phyloP scores from a whole-genome alignment of 2,797 vertebrate genomes.

The Hoplostethus atlanticus region DNA sequence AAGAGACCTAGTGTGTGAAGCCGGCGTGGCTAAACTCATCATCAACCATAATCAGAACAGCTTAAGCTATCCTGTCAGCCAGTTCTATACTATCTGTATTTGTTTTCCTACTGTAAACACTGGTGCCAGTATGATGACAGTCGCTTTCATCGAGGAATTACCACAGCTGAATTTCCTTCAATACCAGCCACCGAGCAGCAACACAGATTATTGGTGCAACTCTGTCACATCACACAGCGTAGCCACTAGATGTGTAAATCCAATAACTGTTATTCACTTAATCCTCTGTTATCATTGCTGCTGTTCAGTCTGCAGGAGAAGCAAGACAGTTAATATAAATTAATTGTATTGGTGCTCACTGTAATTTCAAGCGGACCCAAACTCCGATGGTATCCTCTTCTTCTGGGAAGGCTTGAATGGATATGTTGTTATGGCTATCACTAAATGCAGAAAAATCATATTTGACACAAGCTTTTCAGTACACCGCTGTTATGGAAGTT shows the following conservation, averaged over 20 bases:
- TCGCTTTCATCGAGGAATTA: constrained; percentile 67
- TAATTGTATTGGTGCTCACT: background rate
- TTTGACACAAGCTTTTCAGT: background rate
- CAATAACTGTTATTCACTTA: constrained; percentile 47
- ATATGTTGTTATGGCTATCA: background rate
- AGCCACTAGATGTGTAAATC: constrained; percentile 40
- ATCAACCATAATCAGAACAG: constrained; percentile 25
- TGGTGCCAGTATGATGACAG: constrained; percentile 67
- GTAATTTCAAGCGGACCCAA: background rate
- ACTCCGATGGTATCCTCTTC: background rate
- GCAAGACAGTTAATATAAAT: constrained; percentile 4
- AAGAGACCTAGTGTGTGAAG: constrained; percentile 2
- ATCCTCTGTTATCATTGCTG: constrained; percentile 39
- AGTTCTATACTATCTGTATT: constrained; percentile 43
- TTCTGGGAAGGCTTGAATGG: background rate
- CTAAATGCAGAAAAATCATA: background rate
- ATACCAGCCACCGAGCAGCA: constrained; percentile 26
- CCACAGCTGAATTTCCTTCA: constrained; percentile 36
- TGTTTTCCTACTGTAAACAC: constrained; percentile 61
- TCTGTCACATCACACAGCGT: constrained; percentile 28
- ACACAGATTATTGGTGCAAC: constrained; percentile 46
- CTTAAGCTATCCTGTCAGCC: constrained; percentile 57
- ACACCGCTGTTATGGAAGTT: background rate
- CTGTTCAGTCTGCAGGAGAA: constrained; percentile 14
- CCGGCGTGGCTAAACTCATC: constrained; percentile 26